Evolutionary conservation across 2,797 vertebrate genomes (phyloP).

Genomic region (Neomorphus geoffroyi): DNA sequence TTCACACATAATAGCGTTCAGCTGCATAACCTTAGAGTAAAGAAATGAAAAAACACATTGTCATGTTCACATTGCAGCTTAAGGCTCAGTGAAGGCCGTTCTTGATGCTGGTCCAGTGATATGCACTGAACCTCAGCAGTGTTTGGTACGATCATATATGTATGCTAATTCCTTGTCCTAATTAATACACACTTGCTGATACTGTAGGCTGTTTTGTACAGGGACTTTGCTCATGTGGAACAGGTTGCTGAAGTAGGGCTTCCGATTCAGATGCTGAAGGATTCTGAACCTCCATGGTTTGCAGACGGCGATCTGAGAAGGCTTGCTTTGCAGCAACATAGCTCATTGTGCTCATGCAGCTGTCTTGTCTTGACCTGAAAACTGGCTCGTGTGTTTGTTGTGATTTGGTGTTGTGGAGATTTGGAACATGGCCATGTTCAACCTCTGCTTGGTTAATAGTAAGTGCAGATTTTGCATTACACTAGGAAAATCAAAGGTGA

Average conservation of each 20-base stretch:
- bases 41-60: neutral
- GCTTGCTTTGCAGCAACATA: neutral
- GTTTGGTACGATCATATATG: neutral
- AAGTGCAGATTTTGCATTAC: neutral
- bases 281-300: rapidly evolving
- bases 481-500: neutral
- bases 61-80: neutral
- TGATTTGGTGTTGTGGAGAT: neutral
- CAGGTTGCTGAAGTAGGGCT: neutral
- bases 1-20: neutral
- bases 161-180: neutral
- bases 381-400: neutral
- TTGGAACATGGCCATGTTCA: neutral
- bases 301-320: neutral
- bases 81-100: neutral
- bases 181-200: neutral
- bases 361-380: neutral
- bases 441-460: neutral
- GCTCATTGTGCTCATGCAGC: rapidly evolving
- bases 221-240: neutral
- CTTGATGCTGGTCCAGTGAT: neutral
- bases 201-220: neutral
- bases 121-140: neutral
- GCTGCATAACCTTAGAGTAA: neutral
- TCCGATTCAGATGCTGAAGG: neutral